These are phyloP conservation scores for Phalanger gymnotis DNA, from an alignment of 2,797 vertebrate genomes.

Conservation along the genomic window DNA sequence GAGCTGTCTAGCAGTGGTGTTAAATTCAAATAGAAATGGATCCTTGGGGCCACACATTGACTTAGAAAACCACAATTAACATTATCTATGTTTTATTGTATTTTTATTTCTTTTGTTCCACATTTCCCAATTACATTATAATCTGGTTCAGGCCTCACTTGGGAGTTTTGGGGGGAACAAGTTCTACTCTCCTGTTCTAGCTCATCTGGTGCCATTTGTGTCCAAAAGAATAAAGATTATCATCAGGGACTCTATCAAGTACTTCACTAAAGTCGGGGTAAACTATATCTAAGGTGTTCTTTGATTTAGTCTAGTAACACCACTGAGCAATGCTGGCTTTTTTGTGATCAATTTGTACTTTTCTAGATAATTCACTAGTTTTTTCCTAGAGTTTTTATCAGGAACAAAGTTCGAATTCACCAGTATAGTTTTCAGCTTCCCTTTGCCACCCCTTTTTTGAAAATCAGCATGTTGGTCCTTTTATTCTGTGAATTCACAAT, in stretches of 20 bases:
- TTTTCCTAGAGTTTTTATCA: not conserved
- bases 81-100: not conserved
- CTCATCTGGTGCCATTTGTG: not conserved
- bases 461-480: not conserved
- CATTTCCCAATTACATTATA: not conserved
- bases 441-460: not conserved
- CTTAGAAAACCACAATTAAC: not conserved
- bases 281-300: not conserved
- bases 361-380: not conserved
- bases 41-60: not conserved
- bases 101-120: not conserved
- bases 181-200: not conserved
- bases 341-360: not conserved
- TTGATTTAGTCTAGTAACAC: not conserved
- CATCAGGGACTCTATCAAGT: not conserved
- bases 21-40: not conserved
- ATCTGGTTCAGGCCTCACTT: not conserved
- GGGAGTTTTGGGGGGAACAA: not conserved
- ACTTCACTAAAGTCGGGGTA: not conserved
- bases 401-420: not conserved
- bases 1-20: not conserved
- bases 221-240: not conserved
- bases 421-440: not conserved
- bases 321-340: not conserved
- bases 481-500: not conserved